A percentile compares a stretch with the other conserved stretches of the same genome.
phyloP scores from a whole-genome alignment of 2,113 vertebrate genomes.

The Ptilonorhynchus violaceus region DNA sequence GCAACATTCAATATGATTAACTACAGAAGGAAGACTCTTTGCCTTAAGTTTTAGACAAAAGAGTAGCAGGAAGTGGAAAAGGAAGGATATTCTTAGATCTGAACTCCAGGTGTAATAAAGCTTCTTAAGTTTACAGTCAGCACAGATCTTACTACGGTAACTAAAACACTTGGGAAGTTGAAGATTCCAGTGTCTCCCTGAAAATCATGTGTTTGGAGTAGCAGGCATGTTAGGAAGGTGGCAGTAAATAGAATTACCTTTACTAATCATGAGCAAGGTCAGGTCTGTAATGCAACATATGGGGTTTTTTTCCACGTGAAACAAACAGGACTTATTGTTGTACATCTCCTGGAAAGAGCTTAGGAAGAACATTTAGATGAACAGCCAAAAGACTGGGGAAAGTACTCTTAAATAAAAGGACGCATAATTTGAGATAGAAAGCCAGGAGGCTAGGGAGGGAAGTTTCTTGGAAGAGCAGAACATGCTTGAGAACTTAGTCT shows the following conservation, averaged over 20 bases:
- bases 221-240: neutral
- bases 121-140: neutral
- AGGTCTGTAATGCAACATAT: slow-evolving; percentile 26
- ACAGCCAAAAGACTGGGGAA: neutral
- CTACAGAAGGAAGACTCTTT: neutral
- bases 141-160: neutral
- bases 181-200: neutral
- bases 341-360: slow-evolving; percentile 40
- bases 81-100: neutral
- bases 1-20: neutral
- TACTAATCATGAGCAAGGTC: slow-evolving; percentile 31
- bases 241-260: slow-evolving; percentile 19
- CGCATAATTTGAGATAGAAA: neutral
- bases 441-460: neutral
- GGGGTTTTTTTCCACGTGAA: neutral
- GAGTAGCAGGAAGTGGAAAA: neutral
- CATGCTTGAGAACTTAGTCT: neutral
- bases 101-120: neutral
- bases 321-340: slow-evolving; percentile 19
- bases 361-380: slow-evolving; percentile 22
- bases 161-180: neutral
- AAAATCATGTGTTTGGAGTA: neutral
- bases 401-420: neutral
- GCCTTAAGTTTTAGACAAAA: neutral
- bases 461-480: neutral